Evolutionary conservation across 2,797 vertebrate species (phyloP).

Genomic region (Manis javanica): DNA sequence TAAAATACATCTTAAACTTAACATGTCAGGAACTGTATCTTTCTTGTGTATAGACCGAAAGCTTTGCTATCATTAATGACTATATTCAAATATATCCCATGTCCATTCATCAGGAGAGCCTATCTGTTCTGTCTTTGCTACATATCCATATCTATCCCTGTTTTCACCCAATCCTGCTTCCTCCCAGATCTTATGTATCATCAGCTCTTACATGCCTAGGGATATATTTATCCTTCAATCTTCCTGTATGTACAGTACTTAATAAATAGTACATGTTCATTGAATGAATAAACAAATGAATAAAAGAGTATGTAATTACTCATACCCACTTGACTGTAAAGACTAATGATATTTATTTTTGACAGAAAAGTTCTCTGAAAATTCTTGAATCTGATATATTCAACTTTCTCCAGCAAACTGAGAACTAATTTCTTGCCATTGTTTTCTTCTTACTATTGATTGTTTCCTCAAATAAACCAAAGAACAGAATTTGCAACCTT

Average conservation of each 20-base stretch:
- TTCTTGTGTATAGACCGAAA: background rate
- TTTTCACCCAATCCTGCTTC: background rate
- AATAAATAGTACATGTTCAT: background rate
- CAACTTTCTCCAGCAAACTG: background rate
- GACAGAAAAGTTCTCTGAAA: background rate
- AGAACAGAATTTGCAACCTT: background rate
- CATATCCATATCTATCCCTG: background rate
- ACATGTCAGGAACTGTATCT: background rate
- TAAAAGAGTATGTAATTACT: background rate
- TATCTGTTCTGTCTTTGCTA: background rate
- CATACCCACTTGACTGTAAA: background rate
- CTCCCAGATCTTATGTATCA: background rate
- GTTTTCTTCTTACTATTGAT: background rate
- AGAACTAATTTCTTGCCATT: background rate
- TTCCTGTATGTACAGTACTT: background rate
- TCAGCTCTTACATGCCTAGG: background rate
- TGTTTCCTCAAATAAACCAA: background rate
- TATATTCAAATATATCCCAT: background rate
- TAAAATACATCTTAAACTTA: background rate
- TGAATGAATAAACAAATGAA: background rate
- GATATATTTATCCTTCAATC: background rate
- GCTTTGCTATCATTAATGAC: background rate
- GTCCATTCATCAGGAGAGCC: background rate
- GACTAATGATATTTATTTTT: background rate
- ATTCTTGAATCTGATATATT: background rate